Conservation (phyloP, 2,797 vertebrate species). For the Halcyon badia region DNA sequence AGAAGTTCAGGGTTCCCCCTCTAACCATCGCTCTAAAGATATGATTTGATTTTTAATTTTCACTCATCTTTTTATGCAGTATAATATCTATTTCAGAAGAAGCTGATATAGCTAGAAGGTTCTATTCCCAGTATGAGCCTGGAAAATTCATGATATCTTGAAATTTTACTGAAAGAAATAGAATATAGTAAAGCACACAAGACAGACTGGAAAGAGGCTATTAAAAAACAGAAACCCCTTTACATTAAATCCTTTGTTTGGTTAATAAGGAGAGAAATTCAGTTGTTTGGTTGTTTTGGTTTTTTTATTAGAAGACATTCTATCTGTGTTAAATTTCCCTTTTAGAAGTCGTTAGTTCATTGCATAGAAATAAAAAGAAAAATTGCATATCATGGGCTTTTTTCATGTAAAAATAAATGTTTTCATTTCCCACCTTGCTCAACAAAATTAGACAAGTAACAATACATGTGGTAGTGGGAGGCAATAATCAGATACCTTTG, state of each 20-base stretch:
- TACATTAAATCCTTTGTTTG: background rate
- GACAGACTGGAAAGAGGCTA: background rate
- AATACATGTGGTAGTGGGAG: background rate
- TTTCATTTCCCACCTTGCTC: background rate
- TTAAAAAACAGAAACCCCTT: background rate
- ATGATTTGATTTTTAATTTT: background rate
- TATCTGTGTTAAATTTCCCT: background rate
- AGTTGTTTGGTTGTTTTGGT: background rate
- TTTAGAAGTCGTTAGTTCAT: background rate
- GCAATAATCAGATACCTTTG: background rate
- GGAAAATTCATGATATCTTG: background rate
- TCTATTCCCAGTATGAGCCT: background rate
- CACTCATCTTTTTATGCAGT: background rate
- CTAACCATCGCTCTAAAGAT: background rate
- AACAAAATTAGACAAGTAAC: background rate
- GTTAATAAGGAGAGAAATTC: background rate
- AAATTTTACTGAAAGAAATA: background rate
- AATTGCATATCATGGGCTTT: rapidly evolving
- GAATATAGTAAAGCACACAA: background rate
- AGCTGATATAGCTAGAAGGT: background rate
- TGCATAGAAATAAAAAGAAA: background rate
- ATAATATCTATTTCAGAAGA: background rate
- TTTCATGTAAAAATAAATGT: background rate
- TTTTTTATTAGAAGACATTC: background rate
- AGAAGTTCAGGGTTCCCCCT: background rate